Percentiles rank a stretch among this genome's conserved stretches.
phyloP scores from a whole-genome alignment of 2,888 invertebrate genomes.

The Rhingia rostrata region DNA sequence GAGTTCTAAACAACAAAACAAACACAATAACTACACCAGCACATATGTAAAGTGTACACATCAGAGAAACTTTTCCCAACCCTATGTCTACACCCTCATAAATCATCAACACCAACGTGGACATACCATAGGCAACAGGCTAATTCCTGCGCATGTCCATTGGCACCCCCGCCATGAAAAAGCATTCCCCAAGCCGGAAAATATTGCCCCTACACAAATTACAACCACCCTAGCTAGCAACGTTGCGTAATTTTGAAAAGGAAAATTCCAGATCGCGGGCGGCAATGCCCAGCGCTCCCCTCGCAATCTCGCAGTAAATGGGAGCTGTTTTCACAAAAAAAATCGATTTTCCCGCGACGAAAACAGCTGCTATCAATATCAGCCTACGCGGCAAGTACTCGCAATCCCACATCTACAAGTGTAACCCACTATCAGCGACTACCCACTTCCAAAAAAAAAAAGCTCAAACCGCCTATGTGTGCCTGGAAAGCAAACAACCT shows the following conservation, averaged over 20 bases:
- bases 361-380: conserved; percentile 68
- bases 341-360: conserved; percentile 60
- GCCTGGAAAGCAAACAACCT: conserved; percentile 23
- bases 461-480: conserved; percentile 14
- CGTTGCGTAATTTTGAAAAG: conserved; percentile 56
- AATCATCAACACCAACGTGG: conserved; percentile 43
- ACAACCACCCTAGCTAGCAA: conserved; percentile 6
- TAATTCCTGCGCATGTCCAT: conserved; percentile 55
- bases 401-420: conserved; percentile 64
- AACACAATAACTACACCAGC: conserved; percentile 22
- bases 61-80: conserved; percentile 28
- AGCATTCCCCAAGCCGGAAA: conserved; percentile 59
- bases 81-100: conserved; percentile 9
- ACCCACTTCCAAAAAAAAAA: conserved; percentile 33
- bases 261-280: conserved; percentile 53
- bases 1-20: conserved; percentile 23
- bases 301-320: conserved; percentile 4
- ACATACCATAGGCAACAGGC: conserved; percentile 65
- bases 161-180: conserved; percentile 6
- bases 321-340: conserved; percentile 8
- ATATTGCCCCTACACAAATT: conserved; percentile 58
- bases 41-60: conserved; percentile 7
- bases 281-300: conserved; percentile 15
- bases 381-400: conserved; percentile 54
- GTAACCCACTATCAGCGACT: conserved; percentile 44